Evolutionary conservation across 1,140 invertebrate species (phyloP).

Genomic region (Radopholus similis): DNA sequence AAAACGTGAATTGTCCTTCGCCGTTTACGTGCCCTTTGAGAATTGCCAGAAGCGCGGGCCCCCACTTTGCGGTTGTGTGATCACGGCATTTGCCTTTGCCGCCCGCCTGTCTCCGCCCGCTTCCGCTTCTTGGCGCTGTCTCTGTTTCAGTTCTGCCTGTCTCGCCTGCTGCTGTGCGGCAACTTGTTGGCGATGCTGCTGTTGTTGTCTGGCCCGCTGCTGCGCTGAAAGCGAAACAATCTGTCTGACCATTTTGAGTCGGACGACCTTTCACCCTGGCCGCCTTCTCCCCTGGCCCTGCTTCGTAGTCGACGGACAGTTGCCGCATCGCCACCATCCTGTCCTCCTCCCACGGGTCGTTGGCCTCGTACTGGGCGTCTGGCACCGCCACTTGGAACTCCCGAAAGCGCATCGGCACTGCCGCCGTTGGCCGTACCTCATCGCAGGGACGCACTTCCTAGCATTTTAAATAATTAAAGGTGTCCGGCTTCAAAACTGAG

Average conservation of each 20-base stretch:
- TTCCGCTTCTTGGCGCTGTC: too few relatives aligned
- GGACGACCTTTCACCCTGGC: background rate
- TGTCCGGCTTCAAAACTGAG: background rate
- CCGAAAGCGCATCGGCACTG: background rate
- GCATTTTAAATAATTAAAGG: conserved; percentile 3
- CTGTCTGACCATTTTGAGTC: background rate
- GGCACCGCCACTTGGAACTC: background rate
- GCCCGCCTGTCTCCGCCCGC: too few relatives aligned
- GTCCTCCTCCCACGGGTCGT: conserved; percentile 54
- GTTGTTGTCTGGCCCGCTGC: background rate
- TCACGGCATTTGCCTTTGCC: too few relatives aligned
- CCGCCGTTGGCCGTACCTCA: background rate
- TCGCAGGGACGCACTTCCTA: conserved; percentile 38
- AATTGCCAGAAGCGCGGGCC: too few relatives aligned
- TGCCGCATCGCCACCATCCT: conserved; percentile 46
- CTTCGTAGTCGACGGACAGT: conserved; percentile 29
- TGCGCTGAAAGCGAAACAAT: background rate
- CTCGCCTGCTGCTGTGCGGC: too few relatives aligned
- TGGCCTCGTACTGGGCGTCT: background rate
- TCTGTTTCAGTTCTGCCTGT: too few relatives aligned
- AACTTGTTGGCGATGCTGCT: too few relatives aligned
- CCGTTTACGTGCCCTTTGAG: too few relatives aligned
- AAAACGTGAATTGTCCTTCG: background rate
- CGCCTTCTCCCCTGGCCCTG: background rate
- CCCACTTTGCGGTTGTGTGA: too few relatives aligned